Conservation (phyloP, 2,797 vertebrate genomes). For the Rhinophrynus dorsalis region DNA sequence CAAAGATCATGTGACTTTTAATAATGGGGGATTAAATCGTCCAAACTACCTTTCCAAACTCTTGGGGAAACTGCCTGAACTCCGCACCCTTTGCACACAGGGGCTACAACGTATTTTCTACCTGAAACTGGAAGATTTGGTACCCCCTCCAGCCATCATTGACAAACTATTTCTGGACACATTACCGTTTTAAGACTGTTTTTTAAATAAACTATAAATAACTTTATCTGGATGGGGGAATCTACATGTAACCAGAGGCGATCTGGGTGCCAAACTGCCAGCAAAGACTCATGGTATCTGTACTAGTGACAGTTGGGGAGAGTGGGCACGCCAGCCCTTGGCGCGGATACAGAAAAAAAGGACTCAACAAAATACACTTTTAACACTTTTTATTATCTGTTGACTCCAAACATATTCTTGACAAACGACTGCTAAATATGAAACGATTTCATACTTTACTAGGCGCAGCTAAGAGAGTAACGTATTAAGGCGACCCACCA, state of each 20-base stretch:
- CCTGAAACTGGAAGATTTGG: constrained; percentile 97
- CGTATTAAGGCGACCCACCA: constrained; percentile 68
- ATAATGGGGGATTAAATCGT: constrained; percentile 91
- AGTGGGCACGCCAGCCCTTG: constrained; percentile 64
- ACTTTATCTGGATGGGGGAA: constrained; percentile 62
- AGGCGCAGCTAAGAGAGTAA: constrained; percentile 51
- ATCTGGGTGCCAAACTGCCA: constrained; percentile 51
- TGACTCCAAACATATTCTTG: too few relatives aligned
- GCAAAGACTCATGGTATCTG: constrained; percentile 56
- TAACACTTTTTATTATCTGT: too few relatives aligned
- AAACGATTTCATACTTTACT: too few relatives aligned
- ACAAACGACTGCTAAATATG: neutral
- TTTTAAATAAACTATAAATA: constrained; percentile 68
- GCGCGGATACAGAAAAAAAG: constrained; percentile 63
- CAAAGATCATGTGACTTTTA: constrained; percentile 98
- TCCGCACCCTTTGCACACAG: constrained; percentile 97
- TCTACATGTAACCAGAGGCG: constrained; percentile 49
- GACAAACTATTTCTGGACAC: constrained; percentile 99
- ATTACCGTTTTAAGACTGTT: constrained; percentile 89
- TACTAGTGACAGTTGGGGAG: constrained; percentile 60
- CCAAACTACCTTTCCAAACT: constrained; percentile 99
- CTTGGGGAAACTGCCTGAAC: constrained; percentile 97
- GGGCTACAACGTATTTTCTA: constrained; percentile 99
- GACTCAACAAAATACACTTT: constrained; percentile 66
- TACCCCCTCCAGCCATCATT: constrained; percentile 98